Percentiles rank a stretch among this genome's conserved stretches.
phyloP scores from a whole-genome alignment of 2,888 invertebrate genomes.

The Lasius fuliginosus region DNA sequence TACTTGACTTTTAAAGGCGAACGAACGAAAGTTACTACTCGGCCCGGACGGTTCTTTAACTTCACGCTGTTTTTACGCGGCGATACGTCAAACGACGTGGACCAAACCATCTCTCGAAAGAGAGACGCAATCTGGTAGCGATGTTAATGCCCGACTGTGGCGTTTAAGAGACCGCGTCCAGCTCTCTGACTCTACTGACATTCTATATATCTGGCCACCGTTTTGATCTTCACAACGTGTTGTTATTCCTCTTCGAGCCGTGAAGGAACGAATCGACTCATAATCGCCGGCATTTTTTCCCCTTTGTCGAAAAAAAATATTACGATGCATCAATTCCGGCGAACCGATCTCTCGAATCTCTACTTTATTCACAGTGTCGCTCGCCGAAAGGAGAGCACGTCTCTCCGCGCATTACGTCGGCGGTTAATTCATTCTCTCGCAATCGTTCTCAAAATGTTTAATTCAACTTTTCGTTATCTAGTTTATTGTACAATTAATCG shows the following conservation, averaged over 20 bases:
- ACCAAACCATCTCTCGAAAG: slow-evolving; percentile 58
- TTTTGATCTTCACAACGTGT: slow-evolving; percentile 18
- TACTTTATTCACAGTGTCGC: slow-evolving; percentile 4
- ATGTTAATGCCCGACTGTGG: slow-evolving; percentile 55
- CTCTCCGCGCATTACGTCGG: not conserved
- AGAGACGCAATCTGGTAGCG: slow-evolving; percentile 68
- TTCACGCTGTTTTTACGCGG: slow-evolving; percentile 77
- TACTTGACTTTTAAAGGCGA: slow-evolving; percentile 75
- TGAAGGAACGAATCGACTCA: slow-evolving; percentile 31
- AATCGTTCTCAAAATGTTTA: slow-evolving; percentile 44
- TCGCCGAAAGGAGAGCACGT: slow-evolving; percentile 28
- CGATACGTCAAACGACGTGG: slow-evolving; percentile 73
- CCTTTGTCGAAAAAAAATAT: slow-evolving; percentile 36
- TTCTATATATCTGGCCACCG: not conserved
- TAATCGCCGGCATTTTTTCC: not conserved
- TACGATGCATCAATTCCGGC: not conserved
- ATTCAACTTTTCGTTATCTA: slow-evolving; percentile 71
- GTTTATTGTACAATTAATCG: slow-evolving; percentile 67
- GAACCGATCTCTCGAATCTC: too few species aligned
- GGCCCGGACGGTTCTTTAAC: slow-evolving; percentile 69
- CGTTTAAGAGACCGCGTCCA: slow-evolving; percentile 48
- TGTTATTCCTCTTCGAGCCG: not conserved
- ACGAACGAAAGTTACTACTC: slow-evolving; percentile 73
- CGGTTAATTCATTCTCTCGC: slow-evolving; percentile 23
- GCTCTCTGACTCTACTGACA: slow-evolving; percentile 42